Conservation (phyloP, 2,888 invertebrate species). For the Pherbina coryleti region DNA sequence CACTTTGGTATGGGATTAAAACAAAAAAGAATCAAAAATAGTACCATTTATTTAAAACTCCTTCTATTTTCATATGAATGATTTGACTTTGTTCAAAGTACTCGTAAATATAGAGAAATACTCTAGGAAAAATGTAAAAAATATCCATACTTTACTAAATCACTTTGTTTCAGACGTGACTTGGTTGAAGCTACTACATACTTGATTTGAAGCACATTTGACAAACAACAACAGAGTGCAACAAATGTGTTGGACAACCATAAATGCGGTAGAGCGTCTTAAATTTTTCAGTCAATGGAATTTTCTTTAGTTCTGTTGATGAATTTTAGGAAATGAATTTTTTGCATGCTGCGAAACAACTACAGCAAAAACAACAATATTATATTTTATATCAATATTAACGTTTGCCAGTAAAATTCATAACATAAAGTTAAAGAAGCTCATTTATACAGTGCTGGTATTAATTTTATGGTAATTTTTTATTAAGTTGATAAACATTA, state of each 20-base stretch:
- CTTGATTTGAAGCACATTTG: background rate
- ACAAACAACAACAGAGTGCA: background rate
- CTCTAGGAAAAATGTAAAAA: no score
- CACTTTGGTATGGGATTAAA: no score
- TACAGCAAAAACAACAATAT: background rate
- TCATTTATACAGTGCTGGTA: no score
- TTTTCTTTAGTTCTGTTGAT: background rate
- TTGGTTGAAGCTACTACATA: background rate
- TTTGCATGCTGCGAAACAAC: slow-evolving; percentile 10
- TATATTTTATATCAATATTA: background rate
- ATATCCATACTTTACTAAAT: background rate
- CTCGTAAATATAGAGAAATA: no score
- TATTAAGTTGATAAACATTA: no score
- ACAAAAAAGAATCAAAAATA: no score
- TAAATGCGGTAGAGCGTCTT: background rate
- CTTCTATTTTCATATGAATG: no score
- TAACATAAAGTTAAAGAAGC: background rate
- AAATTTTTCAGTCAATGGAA: background rate
- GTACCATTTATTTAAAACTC: no score
- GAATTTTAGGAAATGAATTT: background rate
- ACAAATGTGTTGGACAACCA: slow-evolving; percentile 12
- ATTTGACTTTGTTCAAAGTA: no score
- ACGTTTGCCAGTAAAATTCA: background rate
- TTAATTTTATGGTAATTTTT: no score
- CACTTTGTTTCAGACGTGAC: slow-evolving; percentile 22